A percentile compares a stretch with the other conserved stretches of the same genome.
Evolutionary conservation across 2,797 vertebrate genomes (phyloP).

Genomic region (Diplodus puntazzo): DNA sequence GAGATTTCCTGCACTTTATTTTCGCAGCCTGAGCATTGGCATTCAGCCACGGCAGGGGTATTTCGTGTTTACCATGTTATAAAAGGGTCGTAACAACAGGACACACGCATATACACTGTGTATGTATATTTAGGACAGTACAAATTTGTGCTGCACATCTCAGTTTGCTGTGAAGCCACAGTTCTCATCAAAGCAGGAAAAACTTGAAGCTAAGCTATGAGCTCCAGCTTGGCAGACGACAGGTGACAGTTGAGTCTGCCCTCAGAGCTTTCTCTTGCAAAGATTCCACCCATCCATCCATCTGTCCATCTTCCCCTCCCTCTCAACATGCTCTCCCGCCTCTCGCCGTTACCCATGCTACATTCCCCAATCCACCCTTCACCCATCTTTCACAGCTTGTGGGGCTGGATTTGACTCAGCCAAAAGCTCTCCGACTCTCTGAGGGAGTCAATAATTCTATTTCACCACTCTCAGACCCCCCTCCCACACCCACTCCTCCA

Average conservation of each 20-base stretch:
- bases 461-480: conserved; percentile 31
- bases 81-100: conserved; percentile 30
- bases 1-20: conserved; percentile 36
- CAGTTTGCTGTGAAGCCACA: conserved; percentile 27
- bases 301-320: conserved; percentile 22
- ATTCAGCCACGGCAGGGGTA: conserved; percentile 16
- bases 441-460: conserved; percentile 61
- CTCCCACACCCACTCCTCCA: conserved; percentile 23
- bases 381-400: conserved; percentile 44
- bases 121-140: conserved; percentile 16
- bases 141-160: conserved; percentile 14
- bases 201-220: conserved; percentile 39
- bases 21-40: conserved; percentile 25
- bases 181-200: conserved; percentile 44
- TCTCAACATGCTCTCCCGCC: neutral
- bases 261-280: conserved; percentile 27
- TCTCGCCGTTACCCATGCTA: neutral
- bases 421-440: conserved; percentile 45
- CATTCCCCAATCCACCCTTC: conserved; percentile 17
- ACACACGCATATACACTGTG: neutral
- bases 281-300: conserved; percentile 30
- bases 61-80: conserved; percentile 39
- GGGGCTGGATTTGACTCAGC: conserved; percentile 44
- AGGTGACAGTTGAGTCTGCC: conserved; percentile 37
- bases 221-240: conserved; percentile 39